Evolutionary conservation across 2,888 invertebrate species (phyloP), one percentile per base, ranked within the genome.

Genomic region (Andrena flavipes): DNA sequence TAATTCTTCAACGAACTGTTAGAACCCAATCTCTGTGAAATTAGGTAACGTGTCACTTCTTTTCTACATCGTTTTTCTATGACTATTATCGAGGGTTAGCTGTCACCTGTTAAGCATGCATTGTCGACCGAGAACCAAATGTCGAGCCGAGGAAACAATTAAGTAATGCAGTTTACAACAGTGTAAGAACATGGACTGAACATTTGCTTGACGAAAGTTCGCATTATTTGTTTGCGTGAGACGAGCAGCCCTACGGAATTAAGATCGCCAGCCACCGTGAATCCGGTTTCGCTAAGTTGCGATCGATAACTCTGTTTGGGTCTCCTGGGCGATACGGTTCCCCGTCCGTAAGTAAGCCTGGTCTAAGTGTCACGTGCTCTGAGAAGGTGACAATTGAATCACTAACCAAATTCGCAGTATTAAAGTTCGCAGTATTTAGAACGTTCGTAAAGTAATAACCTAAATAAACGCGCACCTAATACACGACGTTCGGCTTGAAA

Each of bases 271-370:
- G 69, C 8, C 64, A 76, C 80, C 63, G 83, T 82, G 76, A 86
- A 78, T 83, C 77, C 80, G 73, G 72, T 67, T 35, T 59, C 54
- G 54, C 23, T 51, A 80, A 64, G 26, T 72, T 49, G 26, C 85
- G 85, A 86, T 86, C 85, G 78, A 86, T 86, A 83, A 64, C 54
- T 35, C 48, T 8, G 42, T 23, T 29, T 72, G 63, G 73, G 16
- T 71, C 10, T 8, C 16, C 33, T 16, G 16, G 26, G 26, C 49
- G 30, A 69, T 51, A 33, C 8, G 23, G 13, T 48, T 51, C 5
- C 16, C n/a, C 2, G 56, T 1, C n/a, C 6, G 23, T 42, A 42
- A 16, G 42, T 42, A 42, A 42, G 35, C n/a, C 7, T 42, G n/a
- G 23, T n/a, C 20, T 56, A 8, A 2, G 8, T 42, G n/a, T 48